Conservation (phyloP, 1,140 invertebrate species). For the Drosophila ambigua region DNA sequence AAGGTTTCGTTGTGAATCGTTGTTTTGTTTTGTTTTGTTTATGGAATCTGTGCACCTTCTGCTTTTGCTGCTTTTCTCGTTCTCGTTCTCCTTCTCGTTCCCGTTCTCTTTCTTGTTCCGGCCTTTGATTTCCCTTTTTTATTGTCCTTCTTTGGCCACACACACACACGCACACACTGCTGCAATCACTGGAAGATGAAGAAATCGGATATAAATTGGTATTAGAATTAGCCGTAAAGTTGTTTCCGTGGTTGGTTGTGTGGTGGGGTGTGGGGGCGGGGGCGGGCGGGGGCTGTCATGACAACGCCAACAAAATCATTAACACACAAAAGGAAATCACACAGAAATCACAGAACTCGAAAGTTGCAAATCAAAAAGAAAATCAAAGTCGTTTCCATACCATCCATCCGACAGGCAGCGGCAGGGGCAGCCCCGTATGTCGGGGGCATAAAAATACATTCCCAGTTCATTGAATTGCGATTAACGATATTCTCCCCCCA, state of each 20-base stretch:
- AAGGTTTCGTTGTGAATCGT: slow-evolving; percentile 46
- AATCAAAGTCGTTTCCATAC: slow-evolving; percentile 21
- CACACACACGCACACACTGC: neutral
- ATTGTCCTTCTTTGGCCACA: slow-evolving; percentile 3
- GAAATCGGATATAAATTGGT: slow-evolving; percentile 43
- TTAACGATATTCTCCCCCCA: slow-evolving; percentile 27
- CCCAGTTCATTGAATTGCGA: slow-evolving; percentile 46
- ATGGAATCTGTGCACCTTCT: neutral
- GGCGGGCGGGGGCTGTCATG: slow-evolving; percentile 26
- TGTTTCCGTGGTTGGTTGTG: slow-evolving; percentile 19
- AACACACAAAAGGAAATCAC: slow-evolving; percentile 40
- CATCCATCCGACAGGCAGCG: too few species aligned
- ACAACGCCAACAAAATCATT: slow-evolving; percentile 52
- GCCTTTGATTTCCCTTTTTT: neutral
- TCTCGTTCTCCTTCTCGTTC: neutral
- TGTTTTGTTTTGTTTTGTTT: slow-evolving; percentile 8
- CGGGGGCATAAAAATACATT: slow-evolving; percentile 26
- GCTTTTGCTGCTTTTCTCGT: slow-evolving; percentile 7
- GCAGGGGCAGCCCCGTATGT: neutral
- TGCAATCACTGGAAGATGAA: slow-evolving; percentile 26
- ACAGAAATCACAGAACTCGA: slow-evolving; percentile 22
- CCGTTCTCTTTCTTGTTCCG: neutral
- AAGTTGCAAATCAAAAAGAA: slow-evolving; percentile 25
- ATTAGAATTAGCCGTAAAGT: slow-evolving; percentile 48
- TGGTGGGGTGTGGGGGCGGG: too few species aligned